These are phyloP conservation scores for Pelosia muscerda DNA, from an alignment of 2,888 invertebrate genomes.

Conservation along the genomic window DNA sequence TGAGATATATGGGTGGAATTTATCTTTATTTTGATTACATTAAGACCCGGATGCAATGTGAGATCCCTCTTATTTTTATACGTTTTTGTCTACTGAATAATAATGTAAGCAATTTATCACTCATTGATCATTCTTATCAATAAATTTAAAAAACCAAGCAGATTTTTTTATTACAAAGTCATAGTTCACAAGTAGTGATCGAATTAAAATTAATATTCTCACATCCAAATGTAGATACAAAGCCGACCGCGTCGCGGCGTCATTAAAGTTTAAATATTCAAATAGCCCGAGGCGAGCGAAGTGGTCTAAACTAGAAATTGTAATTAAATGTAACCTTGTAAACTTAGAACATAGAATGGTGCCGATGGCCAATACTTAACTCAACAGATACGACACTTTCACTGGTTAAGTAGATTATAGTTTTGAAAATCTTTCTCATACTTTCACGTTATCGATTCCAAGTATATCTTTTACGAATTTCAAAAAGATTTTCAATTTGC, in stretches of 20 bases:
- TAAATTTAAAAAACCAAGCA: neutral
- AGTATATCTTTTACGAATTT: neutral
- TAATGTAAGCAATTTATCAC: neutral
- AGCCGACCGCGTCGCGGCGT: neutral
- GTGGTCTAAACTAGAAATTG: constrained; percentile 31
- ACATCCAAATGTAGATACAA: constrained; percentile 5
- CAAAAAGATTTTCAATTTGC: neutral
- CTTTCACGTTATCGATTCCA: constrained; percentile 14
- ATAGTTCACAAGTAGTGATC: neutral
- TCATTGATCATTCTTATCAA: neutral
- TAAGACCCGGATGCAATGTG: neutral
- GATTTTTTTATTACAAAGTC: neutral
- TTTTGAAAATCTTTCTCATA: constrained; percentile 1
- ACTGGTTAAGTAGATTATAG: constrained; percentile 23
- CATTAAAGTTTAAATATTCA: neutral
- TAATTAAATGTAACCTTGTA: constrained; percentile 25
- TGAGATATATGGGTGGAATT: neutral
- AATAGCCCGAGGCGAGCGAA: constrained; percentile 28
- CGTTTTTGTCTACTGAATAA: neutral
- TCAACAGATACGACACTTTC: constrained; percentile 31
- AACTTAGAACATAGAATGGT: constrained; percentile 28
- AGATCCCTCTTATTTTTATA: neutral
- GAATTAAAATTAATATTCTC: constrained; percentile 15
- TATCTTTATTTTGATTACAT: neutral
- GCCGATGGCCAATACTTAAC: constrained; percentile 24